phyloP scores from a whole-genome alignment of 2,797 vertebrate species.

The Pagetopsis macropterus region DNA sequence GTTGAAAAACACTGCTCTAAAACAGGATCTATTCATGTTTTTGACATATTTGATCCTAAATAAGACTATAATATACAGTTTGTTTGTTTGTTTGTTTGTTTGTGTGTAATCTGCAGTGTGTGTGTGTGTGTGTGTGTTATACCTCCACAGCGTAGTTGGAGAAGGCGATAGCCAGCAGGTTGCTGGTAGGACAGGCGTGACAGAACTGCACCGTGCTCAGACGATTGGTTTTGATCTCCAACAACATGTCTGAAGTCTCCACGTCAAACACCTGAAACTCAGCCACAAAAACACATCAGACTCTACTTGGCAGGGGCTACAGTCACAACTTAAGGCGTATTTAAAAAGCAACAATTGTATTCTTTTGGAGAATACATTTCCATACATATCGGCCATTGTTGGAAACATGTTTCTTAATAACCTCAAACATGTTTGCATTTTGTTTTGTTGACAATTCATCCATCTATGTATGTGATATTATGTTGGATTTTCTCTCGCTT shows the following conservation, averaged over 20 bases:
- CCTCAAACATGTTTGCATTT: too few relatives aligned
- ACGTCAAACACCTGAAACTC: constrained; percentile 88
- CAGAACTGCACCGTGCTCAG: constrained; percentile 92
- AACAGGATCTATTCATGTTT: too few relatives aligned
- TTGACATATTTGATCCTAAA: not conserved
- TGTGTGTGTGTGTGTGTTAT: constrained; percentile 5
- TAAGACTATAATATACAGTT: not conserved
- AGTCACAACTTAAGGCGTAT: too few relatives aligned
- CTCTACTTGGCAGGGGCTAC: too few relatives aligned
- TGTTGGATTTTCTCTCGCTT: too few relatives aligned
- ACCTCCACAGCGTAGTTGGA: constrained; percentile 96
- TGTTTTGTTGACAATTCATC: too few relatives aligned
- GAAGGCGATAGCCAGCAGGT: constrained; percentile 90
- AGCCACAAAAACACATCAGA: not conserved
- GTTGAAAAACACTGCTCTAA: too few relatives aligned
- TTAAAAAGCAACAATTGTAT: not conserved
- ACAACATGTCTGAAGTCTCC: constrained; percentile 79
- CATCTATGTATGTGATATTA: too few relatives aligned
- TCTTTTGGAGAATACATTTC: not conserved
- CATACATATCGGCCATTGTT: not conserved
- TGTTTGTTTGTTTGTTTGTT: constrained; percentile 7
- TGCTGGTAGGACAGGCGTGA: constrained; percentile 89
- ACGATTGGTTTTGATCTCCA: constrained; percentile 85
- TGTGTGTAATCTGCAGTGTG: not conserved
- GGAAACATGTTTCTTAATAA: too few relatives aligned